Conservation (phyloP, 2,888 invertebrate genomes). For the Petrolisthes manimaculis region DNA sequence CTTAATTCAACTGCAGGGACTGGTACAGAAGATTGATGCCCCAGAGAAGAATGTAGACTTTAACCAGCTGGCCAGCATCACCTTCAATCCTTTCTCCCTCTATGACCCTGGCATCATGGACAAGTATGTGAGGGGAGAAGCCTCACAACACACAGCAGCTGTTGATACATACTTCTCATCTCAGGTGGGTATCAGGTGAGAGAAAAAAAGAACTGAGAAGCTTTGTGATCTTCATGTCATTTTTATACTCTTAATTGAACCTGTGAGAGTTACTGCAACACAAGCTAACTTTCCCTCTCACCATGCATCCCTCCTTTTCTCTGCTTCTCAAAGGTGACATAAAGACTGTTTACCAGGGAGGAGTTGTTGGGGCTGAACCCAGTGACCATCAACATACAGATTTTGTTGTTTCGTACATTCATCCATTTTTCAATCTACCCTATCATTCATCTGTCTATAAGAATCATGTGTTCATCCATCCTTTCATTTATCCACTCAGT, state of each 20-base stretch:
- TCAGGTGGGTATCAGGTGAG: slow-evolving; percentile 46
- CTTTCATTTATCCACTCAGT: too few relatives aligned
- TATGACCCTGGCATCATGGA: slow-evolving; percentile 75
- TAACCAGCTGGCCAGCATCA: slow-evolving; percentile 82
- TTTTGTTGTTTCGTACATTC: too few relatives aligned
- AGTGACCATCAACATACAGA: too few relatives aligned
- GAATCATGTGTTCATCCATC: too few relatives aligned
- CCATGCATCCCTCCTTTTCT: too few relatives aligned
- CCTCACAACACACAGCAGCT: slow-evolving; percentile 76
- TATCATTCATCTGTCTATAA: too few relatives aligned
- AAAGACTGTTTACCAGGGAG: too few relatives aligned
- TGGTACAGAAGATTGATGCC: slow-evolving; percentile 79
- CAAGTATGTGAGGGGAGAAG: slow-evolving; percentile 77
- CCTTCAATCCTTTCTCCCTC: slow-evolving; percentile 68
- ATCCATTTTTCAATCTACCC: too few relatives aligned
- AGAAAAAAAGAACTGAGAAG: neutral
- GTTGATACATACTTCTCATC: slow-evolving; percentile 76
- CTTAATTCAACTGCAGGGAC: slow-evolving; percentile 72
- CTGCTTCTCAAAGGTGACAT: too few relatives aligned
- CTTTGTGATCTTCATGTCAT: neutral
- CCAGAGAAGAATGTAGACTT: slow-evolving; percentile 74
- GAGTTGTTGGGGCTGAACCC: too few relatives aligned
- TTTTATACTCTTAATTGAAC: neutral
- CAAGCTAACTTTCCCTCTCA: too few relatives aligned
- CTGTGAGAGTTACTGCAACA: too few relatives aligned